A percentile compares a stretch with the other conserved stretches of the same genome.
Conservation (phyloP, 1,140 invertebrate species). For the Homarus americanus region DNA sequence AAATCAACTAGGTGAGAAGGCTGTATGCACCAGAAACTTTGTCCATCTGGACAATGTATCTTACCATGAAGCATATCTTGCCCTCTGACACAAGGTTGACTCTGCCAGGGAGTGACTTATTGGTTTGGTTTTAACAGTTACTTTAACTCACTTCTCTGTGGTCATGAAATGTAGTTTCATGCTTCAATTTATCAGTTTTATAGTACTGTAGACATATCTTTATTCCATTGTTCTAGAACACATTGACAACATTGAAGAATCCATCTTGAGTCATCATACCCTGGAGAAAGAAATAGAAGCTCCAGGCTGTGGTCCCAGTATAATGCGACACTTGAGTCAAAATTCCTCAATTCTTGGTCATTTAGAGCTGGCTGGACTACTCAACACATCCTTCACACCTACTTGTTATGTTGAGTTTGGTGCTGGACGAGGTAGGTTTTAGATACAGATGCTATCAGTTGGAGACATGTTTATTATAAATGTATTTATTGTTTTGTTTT, state of each 20-base stretch:
- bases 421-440: constrained; percentile 36
- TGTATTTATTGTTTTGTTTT: too few relatives aligned
- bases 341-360: constrained; percentile 48
- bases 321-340: constrained; percentile 34
- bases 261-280: constrained; percentile 9
- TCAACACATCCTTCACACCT: constrained; percentile 24
- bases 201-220: too few relatives aligned
- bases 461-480: too few relatives aligned
- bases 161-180: too few relatives aligned
- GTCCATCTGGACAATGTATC: too few relatives aligned
- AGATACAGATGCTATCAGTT: neutral
- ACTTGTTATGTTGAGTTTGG: constrained; percentile 54
- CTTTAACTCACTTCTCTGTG: too few relatives aligned
- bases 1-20: too few relatives aligned
- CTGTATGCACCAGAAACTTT: too few relatives aligned
- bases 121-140: too few relatives aligned
- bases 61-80: neutral
- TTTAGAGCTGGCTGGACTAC: neutral
- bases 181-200: too few relatives aligned
- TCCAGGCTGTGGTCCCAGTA: constrained; percentile 12
- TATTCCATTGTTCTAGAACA: constrained; percentile 1
- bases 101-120: too few relatives aligned
- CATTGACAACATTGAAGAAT: constrained; percentile 30
- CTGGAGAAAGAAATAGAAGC: constrained; percentile 28
- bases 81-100: too few relatives aligned